Base-by-base conservation (phyloP, 2,888 invertebrate species). In the Pristionchus japonicus region DNA sequence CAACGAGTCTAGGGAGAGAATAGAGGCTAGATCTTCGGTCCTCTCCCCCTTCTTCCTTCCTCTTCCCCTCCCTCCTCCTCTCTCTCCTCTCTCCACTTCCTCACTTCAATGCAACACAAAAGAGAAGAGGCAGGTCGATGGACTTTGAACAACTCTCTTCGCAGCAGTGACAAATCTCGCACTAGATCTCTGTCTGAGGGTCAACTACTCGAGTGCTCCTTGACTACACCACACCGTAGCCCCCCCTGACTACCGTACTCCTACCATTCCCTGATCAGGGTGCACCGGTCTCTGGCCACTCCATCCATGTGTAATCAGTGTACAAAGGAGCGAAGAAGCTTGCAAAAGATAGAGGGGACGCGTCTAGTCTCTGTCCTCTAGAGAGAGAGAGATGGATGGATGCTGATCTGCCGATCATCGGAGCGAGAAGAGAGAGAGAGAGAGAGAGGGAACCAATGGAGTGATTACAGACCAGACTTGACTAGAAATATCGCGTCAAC, bases 251-350 rank as follows among this genome's bases (percentile, higher is more conserved):
- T 70, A 34, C 31, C 64, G 31, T 31, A 61, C 2, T 27, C n/a
- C n/a, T n/a, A n/a, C n/a, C n/a, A n/a, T n/a, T n/a, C n/a, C 57
- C n/a, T n/a, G 17, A 57, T 43, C 43, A 43, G 43, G 43, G 43
- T n/a, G 40, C 37, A 13, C 70, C 70, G 37, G 31, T 77, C 47
- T 77, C n/a, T 77, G 23, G 4, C 2, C 70, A 11, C 77, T 47
- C 77, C 20, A 37, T 74, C 40, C 13, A 27, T 47, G 43, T 77
- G 77, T 77, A 77, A 77, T 77, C 77, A 77, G 43, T 77, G 77
- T 77, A 74, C n/a, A n/a, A 77, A 70, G 77, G 77, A 77, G 77
- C n/a, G 77, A 77, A 77, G 40, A 23, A 74, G 37, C 34, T 23
- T 31, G 70, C n/a, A 40, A 37, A 40, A 74, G 70, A 70, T 40